A percentile compares a stretch with the other conserved stretches of the same genome.
phyloP scores from a whole-genome alignment of 2,797 vertebrate species.

The Sorex maritimensis region DNA sequence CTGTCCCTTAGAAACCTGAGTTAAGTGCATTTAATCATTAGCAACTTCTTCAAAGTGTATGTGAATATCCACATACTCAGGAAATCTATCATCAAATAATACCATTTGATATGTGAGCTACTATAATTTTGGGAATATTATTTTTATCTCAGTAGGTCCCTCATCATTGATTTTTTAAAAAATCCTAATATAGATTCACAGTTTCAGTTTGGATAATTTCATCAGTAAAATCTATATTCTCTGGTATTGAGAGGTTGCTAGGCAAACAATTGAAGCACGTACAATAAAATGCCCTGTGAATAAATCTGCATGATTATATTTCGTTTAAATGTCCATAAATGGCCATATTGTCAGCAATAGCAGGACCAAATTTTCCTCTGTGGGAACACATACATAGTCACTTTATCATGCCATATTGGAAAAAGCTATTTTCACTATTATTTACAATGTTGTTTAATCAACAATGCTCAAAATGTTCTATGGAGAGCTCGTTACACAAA shows the following conservation, averaged over 20 bases:
- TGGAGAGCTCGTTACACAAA: constrained; percentile 12
- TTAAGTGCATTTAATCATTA: no score
- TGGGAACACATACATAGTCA: constrained; percentile 28
- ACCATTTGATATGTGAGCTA: no score
- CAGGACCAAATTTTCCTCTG: constrained; percentile 1
- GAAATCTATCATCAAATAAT: no score
- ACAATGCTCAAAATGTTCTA: constrained; percentile 31
- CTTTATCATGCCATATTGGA: constrained; percentile 67
- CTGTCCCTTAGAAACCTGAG: no score
- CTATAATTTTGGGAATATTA: no score
- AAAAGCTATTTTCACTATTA: constrained; percentile 64
- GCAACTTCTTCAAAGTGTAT: no score
- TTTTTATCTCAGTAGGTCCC: no score
- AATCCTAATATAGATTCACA: no score
- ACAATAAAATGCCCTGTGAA: constrained; percentile 23
- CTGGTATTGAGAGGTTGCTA: constrained; percentile 43
- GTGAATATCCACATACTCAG: no score
- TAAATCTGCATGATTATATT: constrained; percentile 13
- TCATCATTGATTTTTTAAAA: no score
- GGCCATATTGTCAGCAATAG: not conserved
- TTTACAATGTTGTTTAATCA: constrained; percentile 70
- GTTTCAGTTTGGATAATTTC: no score
- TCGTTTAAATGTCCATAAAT: constrained; percentile 50
- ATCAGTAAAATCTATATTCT: not conserved
- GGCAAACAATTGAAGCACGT: constrained; percentile 30